Evolutionary conservation across 2,888 invertebrate genomes (phyloP).

Genomic region (Hoplodrina blanda): DNA sequence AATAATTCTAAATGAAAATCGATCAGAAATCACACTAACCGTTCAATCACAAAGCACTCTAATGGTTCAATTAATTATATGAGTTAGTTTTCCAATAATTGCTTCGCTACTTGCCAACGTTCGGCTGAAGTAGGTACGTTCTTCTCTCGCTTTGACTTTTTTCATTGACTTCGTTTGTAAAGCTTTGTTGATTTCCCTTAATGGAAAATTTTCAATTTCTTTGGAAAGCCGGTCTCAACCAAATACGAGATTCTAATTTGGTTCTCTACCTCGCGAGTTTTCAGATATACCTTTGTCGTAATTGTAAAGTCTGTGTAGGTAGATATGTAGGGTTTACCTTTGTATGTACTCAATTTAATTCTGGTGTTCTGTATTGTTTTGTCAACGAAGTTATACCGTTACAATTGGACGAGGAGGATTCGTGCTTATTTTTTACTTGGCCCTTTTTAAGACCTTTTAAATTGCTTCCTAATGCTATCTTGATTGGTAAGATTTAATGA

Average conservation of each 20-base stretch:
- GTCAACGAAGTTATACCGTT: slow-evolving; percentile 9
- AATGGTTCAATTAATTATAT: slow-evolving; percentile 77
- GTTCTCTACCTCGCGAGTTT: slow-evolving; percentile 44
- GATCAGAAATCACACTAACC: slow-evolving; percentile 52
- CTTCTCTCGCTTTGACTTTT: slow-evolving; percentile 64
- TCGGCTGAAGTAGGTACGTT: slow-evolving; percentile 59
- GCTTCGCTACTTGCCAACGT: slow-evolving; percentile 72
- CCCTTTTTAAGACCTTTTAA: slow-evolving; percentile 60
- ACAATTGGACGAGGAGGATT: slow-evolving; percentile 12
- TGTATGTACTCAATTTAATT: slow-evolving; percentile 22
- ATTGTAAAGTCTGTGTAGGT: slow-evolving; percentile 40
- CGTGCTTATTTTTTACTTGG: slow-evolving; percentile 37
- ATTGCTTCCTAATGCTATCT: slow-evolving; percentile 65
- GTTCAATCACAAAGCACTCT: slow-evolving; percentile 65
- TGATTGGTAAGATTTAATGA: slow-evolving; percentile 65
- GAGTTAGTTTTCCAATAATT: slow-evolving; percentile 81
- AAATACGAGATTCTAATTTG: slow-evolving; percentile 57
- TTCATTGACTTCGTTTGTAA: slow-evolving; percentile 64
- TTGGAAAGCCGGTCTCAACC: slow-evolving; percentile 51
- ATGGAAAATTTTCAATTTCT: slow-evolving; percentile 70
- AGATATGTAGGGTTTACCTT: slow-evolving; percentile 3
- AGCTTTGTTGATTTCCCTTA: slow-evolving; percentile 72
- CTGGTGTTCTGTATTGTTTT: slow-evolving; percentile 30
- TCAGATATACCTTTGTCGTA: slow-evolving; percentile 38
- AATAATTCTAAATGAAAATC: slow-evolving; percentile 55